A percentile compares a stretch with the other conserved stretches of the same genome.
phyloP scores from a whole-genome alignment of 2,888 invertebrate genomes.

The Agriopis aurantiaria region DNA sequence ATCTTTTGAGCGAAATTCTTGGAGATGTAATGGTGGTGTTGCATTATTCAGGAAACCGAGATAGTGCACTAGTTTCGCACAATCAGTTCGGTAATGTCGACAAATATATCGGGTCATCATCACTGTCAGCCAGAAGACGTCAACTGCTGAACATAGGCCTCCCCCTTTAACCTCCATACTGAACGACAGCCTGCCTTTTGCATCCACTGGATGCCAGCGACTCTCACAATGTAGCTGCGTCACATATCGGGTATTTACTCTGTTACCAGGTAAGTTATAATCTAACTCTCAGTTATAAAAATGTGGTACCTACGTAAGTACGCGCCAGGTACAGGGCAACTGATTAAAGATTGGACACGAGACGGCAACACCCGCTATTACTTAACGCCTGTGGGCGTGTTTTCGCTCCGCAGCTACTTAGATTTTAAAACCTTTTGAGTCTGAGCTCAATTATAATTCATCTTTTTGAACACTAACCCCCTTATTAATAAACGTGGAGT shows the following conservation, averaged over 20 bases:
- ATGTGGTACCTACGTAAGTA: constrained; percentile 29
- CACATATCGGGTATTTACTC: no score
- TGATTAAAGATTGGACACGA: constrained; percentile 69
- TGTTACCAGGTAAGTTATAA: constrained; percentile 25
- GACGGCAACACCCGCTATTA: constrained; percentile 46
- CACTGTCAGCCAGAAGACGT: no score
- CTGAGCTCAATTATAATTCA: not conserved
- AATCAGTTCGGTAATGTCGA: constrained; percentile 7
- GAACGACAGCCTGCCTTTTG: no score
- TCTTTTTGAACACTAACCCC: not conserved
- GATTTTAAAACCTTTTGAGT: constrained; percentile 3
- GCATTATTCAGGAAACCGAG: constrained; percentile 43
- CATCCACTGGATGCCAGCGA: no score
- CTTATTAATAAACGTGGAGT: no score
- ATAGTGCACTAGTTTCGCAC: constrained; percentile 6
- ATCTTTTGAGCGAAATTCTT: constrained; percentile 41
- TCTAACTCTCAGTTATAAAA: no score
- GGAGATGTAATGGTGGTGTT: constrained; percentile 39
- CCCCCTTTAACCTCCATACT: no score
- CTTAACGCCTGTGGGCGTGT: constrained; percentile 51
- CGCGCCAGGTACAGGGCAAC: constrained; percentile 32
- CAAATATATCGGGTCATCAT: constrained; percentile 17
- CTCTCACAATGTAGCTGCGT: no score
- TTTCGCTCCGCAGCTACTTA: constrained; percentile 46
- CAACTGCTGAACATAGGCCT: no score